A percentile compares a stretch with the other conserved stretches of the same genome.
Conservation (phyloP, 2,888 invertebrate species). For the Ptycholaimellus sp. region DNA sequence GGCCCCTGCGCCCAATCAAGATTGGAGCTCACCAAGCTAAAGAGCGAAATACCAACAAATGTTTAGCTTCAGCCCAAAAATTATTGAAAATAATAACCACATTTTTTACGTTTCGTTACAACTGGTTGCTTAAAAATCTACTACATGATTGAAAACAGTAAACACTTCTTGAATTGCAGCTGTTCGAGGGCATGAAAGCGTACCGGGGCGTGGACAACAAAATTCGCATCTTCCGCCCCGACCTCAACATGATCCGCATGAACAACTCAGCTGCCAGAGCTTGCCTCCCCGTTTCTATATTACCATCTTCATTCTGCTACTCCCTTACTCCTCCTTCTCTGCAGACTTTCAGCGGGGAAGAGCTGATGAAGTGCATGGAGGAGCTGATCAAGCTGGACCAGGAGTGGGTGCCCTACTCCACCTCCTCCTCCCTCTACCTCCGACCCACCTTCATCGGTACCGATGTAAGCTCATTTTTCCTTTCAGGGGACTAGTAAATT, state of each 20-base stretch:
- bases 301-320: not conserved
- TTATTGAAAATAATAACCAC: not conserved
- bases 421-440: slow-evolving; percentile 66
- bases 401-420: slow-evolving; percentile 82
- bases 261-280: slow-evolving; percentile 55
- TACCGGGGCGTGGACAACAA: slow-evolving; percentile 72
- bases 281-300: slow-evolving; percentile 44
- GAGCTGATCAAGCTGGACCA: slow-evolving; percentile 68
- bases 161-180: no score
- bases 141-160: slow-evolving; percentile 22
- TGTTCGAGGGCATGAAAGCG: slow-evolving; percentile 95
- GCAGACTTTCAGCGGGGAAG: slow-evolving; percentile 52
- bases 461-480: slow-evolving; percentile 72
- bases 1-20: no score
- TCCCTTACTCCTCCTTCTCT: slow-evolving; percentile 8
- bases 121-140: no score
- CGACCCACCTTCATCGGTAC: slow-evolving; percentile 85
- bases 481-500: not conserved
- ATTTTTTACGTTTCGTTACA: slow-evolving; percentile 16
- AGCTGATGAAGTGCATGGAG: slow-evolving; percentile 57
- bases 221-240: slow-evolving; percentile 77
- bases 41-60: not conserved
- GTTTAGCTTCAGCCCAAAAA: not conserved
- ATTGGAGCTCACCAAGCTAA: no score
- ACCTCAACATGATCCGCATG: slow-evolving; percentile 81